Base-by-base conservation (phyloP, 1,140 invertebrate genomes). In the Camponotus floridanus region DNA sequence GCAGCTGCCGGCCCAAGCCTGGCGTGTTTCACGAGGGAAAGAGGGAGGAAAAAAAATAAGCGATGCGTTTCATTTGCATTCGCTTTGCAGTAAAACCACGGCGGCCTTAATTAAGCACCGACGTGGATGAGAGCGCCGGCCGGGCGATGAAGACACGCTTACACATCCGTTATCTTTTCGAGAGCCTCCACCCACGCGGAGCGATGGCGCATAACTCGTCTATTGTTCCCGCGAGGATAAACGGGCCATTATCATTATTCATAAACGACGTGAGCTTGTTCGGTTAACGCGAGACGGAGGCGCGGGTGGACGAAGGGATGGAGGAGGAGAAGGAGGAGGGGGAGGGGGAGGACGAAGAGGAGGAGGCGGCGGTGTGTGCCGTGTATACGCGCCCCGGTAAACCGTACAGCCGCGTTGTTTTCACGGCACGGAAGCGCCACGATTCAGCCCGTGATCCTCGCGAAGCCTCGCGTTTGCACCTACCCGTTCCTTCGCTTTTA, bases 221-320 rank as follows among this genome's bases (percentile, higher is more conserved):
- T 90, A 90, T 90, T 90, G 89, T 90, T 90, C 89, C 76, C 76
- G 67, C 80, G 76, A 84, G 86, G 86, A 84, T 90, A 90, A 90
- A 90, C 89, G 83, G 65, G 78, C 71, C 88, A 90, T 90, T 90
- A 90, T 90, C 89, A 87, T 90, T 90, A 90, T 90, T 90, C 89
- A 90, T 90, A 90, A 90, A 90, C 89, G 89, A 88, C 89, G 88
- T 78, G 88, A 79, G 87, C 74, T 84, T 89, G 78, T 86, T 76
- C 67, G 67, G 70, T 78, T 87, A 85, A 65, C 80, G 80, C 65
- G 64, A 59, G 26, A 55, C 70, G 48, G 67, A n/a, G 70, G 79
- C 31, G 76, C 26, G 26, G 51, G 48, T n/a, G 45, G 26, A 21
- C 18, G 55, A 39, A 36, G 64, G 26, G 45, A 62, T 15, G 21